phyloP scores from a whole-genome alignment of 2,888 invertebrate genomes.

The Chalcis sispes region DNA sequence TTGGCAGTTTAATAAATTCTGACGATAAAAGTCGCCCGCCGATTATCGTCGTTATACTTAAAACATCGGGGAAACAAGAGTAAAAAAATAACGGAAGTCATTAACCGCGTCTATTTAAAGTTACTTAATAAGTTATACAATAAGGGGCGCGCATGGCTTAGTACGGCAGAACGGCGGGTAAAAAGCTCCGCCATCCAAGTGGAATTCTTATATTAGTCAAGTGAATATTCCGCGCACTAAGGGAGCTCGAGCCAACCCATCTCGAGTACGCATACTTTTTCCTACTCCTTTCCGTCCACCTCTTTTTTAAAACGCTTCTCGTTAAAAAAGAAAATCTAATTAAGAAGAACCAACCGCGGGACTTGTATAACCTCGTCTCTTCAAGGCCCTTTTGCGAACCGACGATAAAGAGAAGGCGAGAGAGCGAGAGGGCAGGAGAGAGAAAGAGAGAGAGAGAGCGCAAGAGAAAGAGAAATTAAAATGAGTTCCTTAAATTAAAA shows the following conservation, averaged over 20 bases:
- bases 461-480: too few relatives aligned
- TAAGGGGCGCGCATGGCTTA: constrained; percentile 26
- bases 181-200: constrained; percentile 1
- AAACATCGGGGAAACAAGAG: neutral
- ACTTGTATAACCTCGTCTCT: constrained; percentile 42
- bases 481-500: too few relatives aligned
- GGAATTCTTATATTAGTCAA: constrained; percentile 40
- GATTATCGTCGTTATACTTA: neutral
- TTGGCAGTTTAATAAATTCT: neutral
- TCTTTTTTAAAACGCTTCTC: constrained; percentile 27
- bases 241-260: neutral
- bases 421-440: too few relatives aligned
- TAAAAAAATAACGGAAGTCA: constrained; percentile 9
- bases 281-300: neutral
- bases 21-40: constrained; percentile 11
- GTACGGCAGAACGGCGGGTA: neutral
- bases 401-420: too few relatives aligned
- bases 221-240: constrained; percentile 26
- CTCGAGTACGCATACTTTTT: neutral
- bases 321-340: constrained; percentile 58
- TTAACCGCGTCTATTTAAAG: constrained; percentile 19
- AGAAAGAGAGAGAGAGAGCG: too few relatives aligned
- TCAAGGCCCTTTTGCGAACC: constrained; percentile 6
- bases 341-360: constrained; percentile 57
- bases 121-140: constrained; percentile 25